A percentile compares a stretch with the other conserved stretches of the same genome.
phyloP scores from a whole-genome alignment of 2,797 vertebrate genomes.

The Myripristis jacobus region DNA sequence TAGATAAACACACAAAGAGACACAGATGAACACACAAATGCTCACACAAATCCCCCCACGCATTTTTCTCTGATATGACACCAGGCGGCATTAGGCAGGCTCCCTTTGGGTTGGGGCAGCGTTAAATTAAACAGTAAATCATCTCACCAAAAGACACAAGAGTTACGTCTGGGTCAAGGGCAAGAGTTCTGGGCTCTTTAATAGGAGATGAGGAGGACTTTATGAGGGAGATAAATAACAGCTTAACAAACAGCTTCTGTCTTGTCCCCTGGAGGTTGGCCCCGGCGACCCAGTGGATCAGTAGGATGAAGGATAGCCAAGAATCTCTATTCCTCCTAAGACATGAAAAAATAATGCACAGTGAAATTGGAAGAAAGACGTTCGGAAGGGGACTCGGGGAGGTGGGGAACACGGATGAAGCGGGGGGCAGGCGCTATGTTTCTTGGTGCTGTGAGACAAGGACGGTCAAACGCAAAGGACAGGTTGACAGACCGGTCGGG shows the following conservation, averaged over 20 bases:
- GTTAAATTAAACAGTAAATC: constrained; percentile 81
- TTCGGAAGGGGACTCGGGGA: constrained; percentile 58
- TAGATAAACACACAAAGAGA: constrained; percentile 21
- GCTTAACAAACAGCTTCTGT: constrained; percentile 78
- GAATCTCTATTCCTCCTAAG: constrained; percentile 69
- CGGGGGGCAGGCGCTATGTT: constrained; percentile 47
- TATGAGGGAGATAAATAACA: constrained; percentile 83
- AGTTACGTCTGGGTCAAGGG: constrained; percentile 81
- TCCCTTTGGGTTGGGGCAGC: constrained; percentile 66
- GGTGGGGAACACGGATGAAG: constrained; percentile 56
- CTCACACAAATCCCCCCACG: constrained; percentile 49
- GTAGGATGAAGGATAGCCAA: constrained; percentile 71
- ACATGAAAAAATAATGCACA: constrained; percentile 73
- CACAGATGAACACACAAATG: constrained; percentile 40
- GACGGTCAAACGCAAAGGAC: constrained; percentile 61
- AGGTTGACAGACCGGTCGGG: constrained; percentile 47
- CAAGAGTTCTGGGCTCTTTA: constrained; percentile 78
- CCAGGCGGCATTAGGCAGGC: constrained; percentile 62
- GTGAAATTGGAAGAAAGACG: constrained; percentile 66
- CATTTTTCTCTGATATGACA: constrained; percentile 73
- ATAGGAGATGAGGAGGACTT: constrained; percentile 80
- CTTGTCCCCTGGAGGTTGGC: constrained; percentile 72
- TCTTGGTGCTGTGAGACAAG: constrained; percentile 63
- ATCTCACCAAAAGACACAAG: constrained; percentile 76
- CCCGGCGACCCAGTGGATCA: constrained; percentile 66